These are phyloP conservation scores for Clistopyga incitator DNA, from an alignment of 2,888 invertebrate genomes.

Conservation along the genomic window DNA sequence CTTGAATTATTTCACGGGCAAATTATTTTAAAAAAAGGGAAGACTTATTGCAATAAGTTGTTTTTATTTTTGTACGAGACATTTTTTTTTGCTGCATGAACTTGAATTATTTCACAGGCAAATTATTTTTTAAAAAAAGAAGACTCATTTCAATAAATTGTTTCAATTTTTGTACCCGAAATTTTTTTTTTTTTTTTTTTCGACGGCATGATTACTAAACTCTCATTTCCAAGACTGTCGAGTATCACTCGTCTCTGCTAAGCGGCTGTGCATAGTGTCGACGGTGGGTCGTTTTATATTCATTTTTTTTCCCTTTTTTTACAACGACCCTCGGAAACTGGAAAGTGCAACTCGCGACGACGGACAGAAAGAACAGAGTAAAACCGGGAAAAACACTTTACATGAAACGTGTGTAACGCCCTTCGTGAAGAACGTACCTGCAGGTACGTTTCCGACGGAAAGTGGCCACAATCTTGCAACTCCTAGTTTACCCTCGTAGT, in stretches of 20 bases:
- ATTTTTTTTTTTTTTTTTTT: not conserved
- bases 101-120: not conserved
- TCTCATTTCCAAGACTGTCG: constrained; percentile 15
- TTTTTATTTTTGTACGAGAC: not conserved
- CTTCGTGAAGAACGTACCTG: constrained; percentile 12
- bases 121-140: too few relatives aligned
- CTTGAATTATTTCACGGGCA: not conserved
- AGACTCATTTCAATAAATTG: too few relatives aligned
- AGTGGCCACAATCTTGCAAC: constrained; percentile 49
- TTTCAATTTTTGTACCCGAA: not conserved
- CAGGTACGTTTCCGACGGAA: constrained; percentile 20
- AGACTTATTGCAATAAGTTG: too few relatives aligned
- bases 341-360: constrained; percentile 39
- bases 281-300: constrained; percentile 11
- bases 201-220: constrained; percentile 13
- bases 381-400: constrained; percentile 37
- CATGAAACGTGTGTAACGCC: constrained; percentile 18
- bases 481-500: constrained; percentile 32
- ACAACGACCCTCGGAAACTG: constrained; percentile 53
- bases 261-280: constrained; percentile 8
- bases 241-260: constrained; percentile 30
- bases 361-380: constrained; percentile 7
- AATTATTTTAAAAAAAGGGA: too few relatives aligned
- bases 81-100: too few relatives aligned
- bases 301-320: constrained; percentile 14